Evolutionary conservation across 2,797 vertebrate genomes (phyloP).

Genomic region (Poeciliopsis presidionis): DNA sequence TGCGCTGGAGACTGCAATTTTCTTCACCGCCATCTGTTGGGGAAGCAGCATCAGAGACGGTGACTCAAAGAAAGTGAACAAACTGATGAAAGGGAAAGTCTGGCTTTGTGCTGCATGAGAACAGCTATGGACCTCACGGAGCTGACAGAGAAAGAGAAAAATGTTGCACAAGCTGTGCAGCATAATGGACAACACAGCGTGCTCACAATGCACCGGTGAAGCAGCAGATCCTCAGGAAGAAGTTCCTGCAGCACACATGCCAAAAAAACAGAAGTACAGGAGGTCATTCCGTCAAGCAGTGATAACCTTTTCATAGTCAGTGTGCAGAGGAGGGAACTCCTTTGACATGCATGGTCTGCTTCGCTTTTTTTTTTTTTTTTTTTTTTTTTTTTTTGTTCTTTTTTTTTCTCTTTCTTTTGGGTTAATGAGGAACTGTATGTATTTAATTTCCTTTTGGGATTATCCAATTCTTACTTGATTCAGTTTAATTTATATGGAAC

Average conservation of each 20-base stretch:
- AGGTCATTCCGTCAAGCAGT: not conserved
- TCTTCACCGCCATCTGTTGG: constrained; percentile 17
- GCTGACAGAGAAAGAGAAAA: not conserved
- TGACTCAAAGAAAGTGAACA: constrained; percentile 6
- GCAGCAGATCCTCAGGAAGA: not conserved
- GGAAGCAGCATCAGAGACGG: constrained; percentile 8
- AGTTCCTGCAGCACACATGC: not conserved
- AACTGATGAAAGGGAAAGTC: constrained; percentile 7
- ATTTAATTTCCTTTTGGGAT: constrained; percentile 1
- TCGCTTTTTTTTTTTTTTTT: not conserved
- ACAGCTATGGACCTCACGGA: not conserved
- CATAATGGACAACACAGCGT: not conserved
- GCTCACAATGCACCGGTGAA: not conserved
- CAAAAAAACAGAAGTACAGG: not conserved
- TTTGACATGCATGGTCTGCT: constrained; percentile 7
- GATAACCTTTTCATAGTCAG: constrained; percentile 3
- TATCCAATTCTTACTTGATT: not conserved
- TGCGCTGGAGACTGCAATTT: not conserved
- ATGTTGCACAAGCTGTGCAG: not conserved
- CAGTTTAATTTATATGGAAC: not conserved
- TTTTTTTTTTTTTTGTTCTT: not conserved
- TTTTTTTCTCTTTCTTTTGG: not conserved
- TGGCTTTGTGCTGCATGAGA: constrained; percentile 4
- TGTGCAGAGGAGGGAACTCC: not conserved
- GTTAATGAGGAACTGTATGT: not conserved